phyloP scores from a whole-genome alignment of 2,797 vertebrate species.

The Hapalemur alaotrensis region DNA sequence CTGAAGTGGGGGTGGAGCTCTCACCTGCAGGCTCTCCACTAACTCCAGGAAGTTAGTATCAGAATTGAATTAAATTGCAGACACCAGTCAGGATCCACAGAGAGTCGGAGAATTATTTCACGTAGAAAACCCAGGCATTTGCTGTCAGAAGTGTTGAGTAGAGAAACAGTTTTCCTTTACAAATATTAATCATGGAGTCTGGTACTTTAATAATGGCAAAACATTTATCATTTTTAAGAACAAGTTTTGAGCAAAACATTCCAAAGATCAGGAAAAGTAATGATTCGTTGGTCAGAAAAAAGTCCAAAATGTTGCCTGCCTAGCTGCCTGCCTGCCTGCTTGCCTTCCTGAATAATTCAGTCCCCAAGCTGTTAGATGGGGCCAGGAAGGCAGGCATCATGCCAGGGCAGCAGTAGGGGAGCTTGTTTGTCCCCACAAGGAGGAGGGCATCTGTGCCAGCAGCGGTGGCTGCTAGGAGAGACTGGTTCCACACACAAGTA shows the following conservation, averaged over 20 bases:
- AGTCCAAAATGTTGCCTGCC: neutral
- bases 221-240: neutral
- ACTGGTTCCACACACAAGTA: neutral
- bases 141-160: neutral
- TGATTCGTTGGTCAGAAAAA: neutral
- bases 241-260: neutral
- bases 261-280: neutral
- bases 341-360: neutral
- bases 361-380: neutral
- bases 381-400: neutral
- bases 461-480: neutral
- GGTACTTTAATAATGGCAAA: neutral
- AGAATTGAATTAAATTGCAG: neutral
- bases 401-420: neutral
- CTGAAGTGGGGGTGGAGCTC: neutral
- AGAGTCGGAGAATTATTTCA: neutral
- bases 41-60: neutral
- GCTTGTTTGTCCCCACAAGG: neutral
- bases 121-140: neutral
- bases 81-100: neutral
- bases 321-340: neutral
- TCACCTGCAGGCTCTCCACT: neutral
- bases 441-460: neutral
- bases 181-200: neutral
- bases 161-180: neutral